These are phyloP conservation scores for Anguilla pacifica DNA, from an alignment of 2,797 vertebrate genomes.

Conservation along the genomic window DNA sequence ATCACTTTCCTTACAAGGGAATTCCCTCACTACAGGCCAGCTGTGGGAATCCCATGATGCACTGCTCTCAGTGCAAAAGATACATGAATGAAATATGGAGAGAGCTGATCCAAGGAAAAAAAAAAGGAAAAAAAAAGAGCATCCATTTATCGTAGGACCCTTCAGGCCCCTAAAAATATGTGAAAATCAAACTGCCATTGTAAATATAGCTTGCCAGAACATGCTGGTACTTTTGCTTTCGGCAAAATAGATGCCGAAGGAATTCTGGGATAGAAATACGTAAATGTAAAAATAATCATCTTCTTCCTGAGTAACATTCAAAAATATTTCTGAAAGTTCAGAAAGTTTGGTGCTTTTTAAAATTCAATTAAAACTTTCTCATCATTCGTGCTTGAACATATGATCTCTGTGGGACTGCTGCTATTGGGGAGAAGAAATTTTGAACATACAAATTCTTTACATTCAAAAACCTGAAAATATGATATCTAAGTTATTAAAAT, in stretches of 20 bases:
- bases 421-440: neutral
- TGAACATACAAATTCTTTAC: neutral
- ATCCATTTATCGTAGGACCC: constrained; percentile 20
- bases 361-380: neutral
- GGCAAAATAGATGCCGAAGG: neutral
- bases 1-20: constrained; percentile 24
- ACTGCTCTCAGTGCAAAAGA: neutral
- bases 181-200: constrained; percentile 16
- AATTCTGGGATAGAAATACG: neutral
- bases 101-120: constrained; percentile 24
- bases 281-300: neutral
- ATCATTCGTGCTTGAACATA: neutral
- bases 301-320: neutral
- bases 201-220: neutral
- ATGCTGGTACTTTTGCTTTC: neutral
- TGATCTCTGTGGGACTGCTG: neutral
- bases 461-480: neutral
- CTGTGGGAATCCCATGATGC: constrained; percentile 10
- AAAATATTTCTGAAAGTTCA: neutral
- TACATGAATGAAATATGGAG: constrained; percentile 18
- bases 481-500: neutral
- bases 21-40: neutral
- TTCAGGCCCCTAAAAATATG: neutral
- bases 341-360: neutral
- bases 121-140: neutral